Evolutionary conservation across 2,113 vertebrate genomes (phyloP).

Genomic region (Odobenus rosmarus): DNA sequence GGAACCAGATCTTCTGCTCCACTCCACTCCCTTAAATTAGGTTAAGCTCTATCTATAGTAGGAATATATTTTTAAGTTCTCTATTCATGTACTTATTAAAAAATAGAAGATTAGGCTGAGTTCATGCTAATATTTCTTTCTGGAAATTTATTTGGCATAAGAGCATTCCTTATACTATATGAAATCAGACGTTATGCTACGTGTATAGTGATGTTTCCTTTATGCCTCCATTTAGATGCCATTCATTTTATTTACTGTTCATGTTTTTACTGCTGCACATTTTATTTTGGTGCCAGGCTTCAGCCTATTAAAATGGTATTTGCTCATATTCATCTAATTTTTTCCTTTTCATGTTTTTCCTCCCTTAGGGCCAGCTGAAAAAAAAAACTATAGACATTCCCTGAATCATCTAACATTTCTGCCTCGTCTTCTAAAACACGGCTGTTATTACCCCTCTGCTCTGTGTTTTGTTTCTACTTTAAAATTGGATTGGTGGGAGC

Average conservation of each 20-base stretch:
- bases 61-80: background rate
- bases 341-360: conserved; percentile 36
- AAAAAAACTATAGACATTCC: background rate
- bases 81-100: background rate
- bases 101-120: background rate
- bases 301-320: background rate
- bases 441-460: conserved; percentile 24
- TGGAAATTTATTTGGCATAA: background rate
- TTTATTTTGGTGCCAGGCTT: background rate
- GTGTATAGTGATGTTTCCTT: background rate
- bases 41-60: background rate
- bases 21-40: background rate
- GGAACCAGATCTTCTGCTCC: background rate
- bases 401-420: conserved; percentile 31
- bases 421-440: conserved; percentile 32
- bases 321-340: background rate
- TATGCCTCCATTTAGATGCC: background rate
- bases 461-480: conserved; percentile 14
- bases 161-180: background rate
- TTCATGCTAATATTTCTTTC: background rate
- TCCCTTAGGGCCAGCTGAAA: background rate
- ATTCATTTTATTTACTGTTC: background rate
- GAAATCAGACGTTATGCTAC: background rate
- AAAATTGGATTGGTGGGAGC: conserved; percentile 60
- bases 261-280: background rate